Conservation (phyloP, 2,797 vertebrate genomes). For the Pitangus sulphuratus region DNA sequence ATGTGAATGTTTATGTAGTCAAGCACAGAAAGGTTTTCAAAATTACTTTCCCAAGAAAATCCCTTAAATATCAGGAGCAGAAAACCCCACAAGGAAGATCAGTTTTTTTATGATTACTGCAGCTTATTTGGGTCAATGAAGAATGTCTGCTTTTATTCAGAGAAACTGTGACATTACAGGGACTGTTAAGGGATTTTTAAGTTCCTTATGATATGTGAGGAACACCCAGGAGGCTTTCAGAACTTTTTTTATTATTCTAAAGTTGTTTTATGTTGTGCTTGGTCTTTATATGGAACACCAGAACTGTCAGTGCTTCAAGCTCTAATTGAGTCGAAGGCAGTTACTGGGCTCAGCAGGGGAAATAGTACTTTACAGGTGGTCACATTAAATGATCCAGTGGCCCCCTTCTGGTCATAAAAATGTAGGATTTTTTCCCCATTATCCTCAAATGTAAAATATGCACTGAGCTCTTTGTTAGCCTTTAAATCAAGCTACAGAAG, state of each 20-base stretch:
- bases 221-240: constrained; percentile 35
- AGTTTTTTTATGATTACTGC: constrained; percentile 26
- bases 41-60: constrained; percentile 23
- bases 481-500: constrained; percentile 45
- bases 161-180: neutral
- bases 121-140: constrained; percentile 55
- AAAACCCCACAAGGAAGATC: constrained; percentile 23
- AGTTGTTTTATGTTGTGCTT: constrained; percentile 43
- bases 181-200: constrained; percentile 40
- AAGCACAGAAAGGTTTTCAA: neutral
- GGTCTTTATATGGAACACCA: constrained; percentile 8
- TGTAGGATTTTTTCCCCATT: constrained; percentile 13
- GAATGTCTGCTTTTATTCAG: constrained; percentile 42
- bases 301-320: constrained; percentile 30
- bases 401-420: constrained; percentile 59
- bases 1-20: constrained; percentile 23
- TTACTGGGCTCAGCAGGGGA: constrained; percentile 17
- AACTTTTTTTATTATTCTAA: constrained; percentile 44
- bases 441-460: constrained; percentile 26
- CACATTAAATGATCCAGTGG: constrained; percentile 51
- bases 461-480: constrained; percentile 15
- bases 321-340: constrained; percentile 29
- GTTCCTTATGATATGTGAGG: constrained; percentile 20
- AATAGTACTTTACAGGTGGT: constrained; percentile 35
- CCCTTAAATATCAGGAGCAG: constrained; percentile 28